Percentiles rank a stretch among this genome's conserved stretches.
These are phyloP conservation scores for Apamea anceps DNA, from an alignment of 2,888 invertebrate species.

Conservation along the genomic window DNA sequence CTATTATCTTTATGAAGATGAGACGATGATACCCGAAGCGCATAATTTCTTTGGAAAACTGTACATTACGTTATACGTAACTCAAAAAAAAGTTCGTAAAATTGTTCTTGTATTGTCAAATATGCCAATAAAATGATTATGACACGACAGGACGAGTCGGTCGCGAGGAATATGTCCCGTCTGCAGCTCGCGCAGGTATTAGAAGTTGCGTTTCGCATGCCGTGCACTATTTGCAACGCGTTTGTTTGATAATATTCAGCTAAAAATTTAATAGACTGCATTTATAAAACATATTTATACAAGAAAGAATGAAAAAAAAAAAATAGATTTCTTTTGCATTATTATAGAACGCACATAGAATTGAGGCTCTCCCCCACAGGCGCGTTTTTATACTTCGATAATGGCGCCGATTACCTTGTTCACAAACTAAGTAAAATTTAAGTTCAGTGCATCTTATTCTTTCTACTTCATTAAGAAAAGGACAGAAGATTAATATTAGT, in stretches of 20 bases:
- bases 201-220: slow-evolving; percentile 65
- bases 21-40: not conserved
- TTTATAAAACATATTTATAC: not conserved
- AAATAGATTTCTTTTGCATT: too few relatives aligned
- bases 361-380: too few relatives aligned
- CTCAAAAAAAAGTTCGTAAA: not conserved
- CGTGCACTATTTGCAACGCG: slow-evolving; percentile 40
- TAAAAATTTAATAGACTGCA: slow-evolving; percentile 24
- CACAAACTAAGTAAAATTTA: too few relatives aligned
- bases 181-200: slow-evolving; percentile 85
- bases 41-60: not conserved
- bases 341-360: too few relatives aligned
- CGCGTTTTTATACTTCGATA: too few relatives aligned
- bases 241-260: slow-evolving; percentile 40
- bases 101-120: not conserved
- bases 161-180: slow-evolving; percentile 84
- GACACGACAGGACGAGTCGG: slow-evolving; percentile 86
- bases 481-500: too few relatives aligned
- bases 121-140: slow-evolving; percentile 36
- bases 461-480: too few relatives aligned
- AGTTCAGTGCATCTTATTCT: too few relatives aligned
- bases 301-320: too few relatives aligned
- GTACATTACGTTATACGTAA: not conserved
- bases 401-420: too few relatives aligned
- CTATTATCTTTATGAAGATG: too few relatives aligned